Conservation (phyloP, 1,140 invertebrate species). For the Lordiphosa collinella region DNA sequence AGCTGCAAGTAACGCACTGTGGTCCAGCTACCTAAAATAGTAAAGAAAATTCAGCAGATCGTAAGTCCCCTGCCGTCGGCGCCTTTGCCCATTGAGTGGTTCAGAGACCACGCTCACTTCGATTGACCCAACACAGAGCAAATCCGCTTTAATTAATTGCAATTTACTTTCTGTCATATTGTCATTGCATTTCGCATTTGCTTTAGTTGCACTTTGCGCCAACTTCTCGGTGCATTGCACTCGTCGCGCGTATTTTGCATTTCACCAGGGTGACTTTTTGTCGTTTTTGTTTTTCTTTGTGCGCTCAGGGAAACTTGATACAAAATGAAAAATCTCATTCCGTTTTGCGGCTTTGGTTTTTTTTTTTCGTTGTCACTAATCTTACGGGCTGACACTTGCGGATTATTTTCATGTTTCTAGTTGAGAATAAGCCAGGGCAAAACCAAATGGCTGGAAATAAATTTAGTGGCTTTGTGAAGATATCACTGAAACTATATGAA, state of each 20-base stretch:
- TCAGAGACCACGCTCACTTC: slow-evolving; percentile 36
- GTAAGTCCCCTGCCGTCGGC: background rate
- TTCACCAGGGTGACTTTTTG: slow-evolving; percentile 21
- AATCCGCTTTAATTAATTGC: slow-evolving; percentile 61
- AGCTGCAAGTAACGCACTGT: slow-evolving; percentile 20
- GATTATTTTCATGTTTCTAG: slow-evolving; percentile 60
- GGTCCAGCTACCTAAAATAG: background rate
- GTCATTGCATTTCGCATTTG: slow-evolving; percentile 20
- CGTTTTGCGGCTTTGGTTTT: slow-evolving; percentile 49
- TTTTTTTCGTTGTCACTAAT: slow-evolving; percentile 53
- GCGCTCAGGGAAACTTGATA: slow-evolving; percentile 53
- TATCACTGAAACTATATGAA: no score
- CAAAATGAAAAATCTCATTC: slow-evolving; percentile 57
- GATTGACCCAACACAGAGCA: slow-evolving; percentile 28
- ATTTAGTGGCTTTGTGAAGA: background rate
- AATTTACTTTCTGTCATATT: slow-evolving; percentile 55
- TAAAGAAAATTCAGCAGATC: background rate
- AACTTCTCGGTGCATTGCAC: slow-evolving; percentile 43
- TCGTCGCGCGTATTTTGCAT: slow-evolving; percentile 26
- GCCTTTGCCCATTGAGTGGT: slow-evolving; percentile 34
- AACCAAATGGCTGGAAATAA: background rate
- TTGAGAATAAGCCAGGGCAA: slow-evolving; percentile 6
- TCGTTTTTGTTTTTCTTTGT: slow-evolving; percentile 23
- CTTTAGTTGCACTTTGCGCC: slow-evolving; percentile 15
- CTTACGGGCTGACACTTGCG: slow-evolving; percentile 53